Evolutionary conservation across 2,797 vertebrate species (phyloP), one percentile per base, ranked within the genome.

Genomic region (Manis crassicaudata): DNA sequence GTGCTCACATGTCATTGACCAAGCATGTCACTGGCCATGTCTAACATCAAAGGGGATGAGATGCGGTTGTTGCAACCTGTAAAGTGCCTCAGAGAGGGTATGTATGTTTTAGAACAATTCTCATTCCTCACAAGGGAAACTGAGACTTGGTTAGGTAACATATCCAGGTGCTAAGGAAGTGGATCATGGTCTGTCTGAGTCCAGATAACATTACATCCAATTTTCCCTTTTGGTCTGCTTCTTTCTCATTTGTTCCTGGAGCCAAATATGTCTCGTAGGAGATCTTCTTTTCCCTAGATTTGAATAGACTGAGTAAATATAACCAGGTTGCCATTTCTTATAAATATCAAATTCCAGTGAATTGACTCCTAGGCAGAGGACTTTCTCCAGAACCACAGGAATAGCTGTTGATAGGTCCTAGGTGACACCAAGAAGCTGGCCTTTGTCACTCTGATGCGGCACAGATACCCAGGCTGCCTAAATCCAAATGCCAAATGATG

Each of bases 261-360:
- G 62, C 62, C 87, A 46, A 85, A 67, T 56, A 40, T 43, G 35
- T 92, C 62, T 88, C 67, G 46, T 43, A 76, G 88, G 90, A 82
- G 17, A 87, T 32, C 67, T n/a, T 87, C 46, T 90, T 92, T 95
- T 40, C 46, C 40, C 70, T 72, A 60, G 79, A 75, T 95, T 62
- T 37, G 73, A 96, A 65, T 25, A 82, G 40, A 75, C 65, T 29
- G 56, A 88, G 80, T 72, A 54, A 88, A 68, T 52, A 80, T 5
- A 52, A 46, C 40, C 56, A 72, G 27, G 32, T 23, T 88, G 40
- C 70, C 70, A 21, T 52, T 62, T 92, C 14, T 37, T 25, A 23
- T 63, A 92, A 90, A 87, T 70, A 91, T 84, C 75, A 62, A 75
- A 84, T 92, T 87, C 83, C 35, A 81, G 21, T 17, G 50, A 80